Percentiles rank a stretch among this genome's conserved stretches.
Evolutionary conservation across 2,797 vertebrate species (phyloP).

Genomic region (Nannoperca obscura): DNA sequence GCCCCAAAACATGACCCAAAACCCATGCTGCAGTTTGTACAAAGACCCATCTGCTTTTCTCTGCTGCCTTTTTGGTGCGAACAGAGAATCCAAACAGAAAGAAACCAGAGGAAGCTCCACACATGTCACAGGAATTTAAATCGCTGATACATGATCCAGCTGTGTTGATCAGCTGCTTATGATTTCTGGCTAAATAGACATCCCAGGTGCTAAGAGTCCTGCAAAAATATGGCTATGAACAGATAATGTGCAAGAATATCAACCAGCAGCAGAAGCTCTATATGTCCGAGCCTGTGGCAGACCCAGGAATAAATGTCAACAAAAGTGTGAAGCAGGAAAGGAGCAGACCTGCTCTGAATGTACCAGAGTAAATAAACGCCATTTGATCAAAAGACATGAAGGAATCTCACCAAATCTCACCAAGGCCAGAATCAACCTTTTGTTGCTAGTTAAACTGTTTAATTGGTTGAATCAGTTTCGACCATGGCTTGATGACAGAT

Average conservation of each 20-base stretch:
- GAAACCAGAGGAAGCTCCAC: neutral
- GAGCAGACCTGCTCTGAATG: slow-evolving; percentile 16
- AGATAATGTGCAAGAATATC: neutral
- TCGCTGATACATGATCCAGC: neutral
- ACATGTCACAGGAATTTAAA: neutral
- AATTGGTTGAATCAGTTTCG: slow-evolving; percentile 32
- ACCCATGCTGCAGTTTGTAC: neutral
- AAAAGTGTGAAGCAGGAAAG: slow-evolving; percentile 13
- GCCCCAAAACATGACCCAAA: neutral
- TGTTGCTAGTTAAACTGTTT: slow-evolving; percentile 32
- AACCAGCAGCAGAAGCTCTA: neutral
- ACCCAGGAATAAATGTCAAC: neutral
- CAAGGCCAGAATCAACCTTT: slow-evolving; percentile 36
- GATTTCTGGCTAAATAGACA: neutral
- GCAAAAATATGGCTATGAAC: neutral
- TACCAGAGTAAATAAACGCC: slow-evolving; percentile 6
- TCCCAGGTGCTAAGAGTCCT: neutral
- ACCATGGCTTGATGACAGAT: slow-evolving; percentile 23
- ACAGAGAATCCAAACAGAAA: neutral
- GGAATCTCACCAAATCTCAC: slow-evolving; percentile 35
- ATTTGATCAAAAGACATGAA: slow-evolving; percentile 14
- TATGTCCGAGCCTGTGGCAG: neutral
- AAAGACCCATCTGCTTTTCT: neutral
- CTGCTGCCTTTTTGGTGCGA: neutral
- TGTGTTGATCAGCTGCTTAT: neutral